These are phyloP conservation scores for Mayetiola destructor DNA, from an alignment of 2,888 invertebrate genomes.

Conservation along the genomic window DNA sequence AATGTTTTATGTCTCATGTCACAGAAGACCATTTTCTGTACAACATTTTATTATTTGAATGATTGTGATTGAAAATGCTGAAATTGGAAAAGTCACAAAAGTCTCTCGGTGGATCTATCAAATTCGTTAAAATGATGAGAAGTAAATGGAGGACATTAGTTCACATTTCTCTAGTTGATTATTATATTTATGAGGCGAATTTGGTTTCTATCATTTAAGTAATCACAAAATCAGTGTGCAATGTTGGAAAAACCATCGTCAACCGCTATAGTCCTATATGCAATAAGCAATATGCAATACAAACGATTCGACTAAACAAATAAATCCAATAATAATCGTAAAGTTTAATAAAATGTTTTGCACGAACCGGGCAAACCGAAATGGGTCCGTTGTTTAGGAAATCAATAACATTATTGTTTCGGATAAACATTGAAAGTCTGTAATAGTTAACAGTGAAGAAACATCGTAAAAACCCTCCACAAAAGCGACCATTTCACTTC, in stretches of 20 bases:
- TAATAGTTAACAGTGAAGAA: conserved; percentile 5
- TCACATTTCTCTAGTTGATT: not conserved
- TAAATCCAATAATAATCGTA: conserved; percentile 12
- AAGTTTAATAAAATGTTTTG: conserved; percentile 10
- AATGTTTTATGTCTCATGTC: not conserved
- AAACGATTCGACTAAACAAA: no score
- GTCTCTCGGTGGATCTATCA: conserved; percentile 5
- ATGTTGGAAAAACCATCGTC: not conserved
- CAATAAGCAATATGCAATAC: not conserved
- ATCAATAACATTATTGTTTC: conserved; percentile 8
- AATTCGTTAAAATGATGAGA: not conserved
- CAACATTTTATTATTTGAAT: not conserved
- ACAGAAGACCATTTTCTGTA: not conserved
- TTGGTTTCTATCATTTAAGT: no score
- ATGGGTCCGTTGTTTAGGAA: not conserved
- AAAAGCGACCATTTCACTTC: no score
- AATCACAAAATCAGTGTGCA: not conserved
- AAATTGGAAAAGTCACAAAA: not conserved
- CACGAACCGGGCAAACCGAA: not conserved
- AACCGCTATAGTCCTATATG: not conserved
- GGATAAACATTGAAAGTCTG: not conserved
- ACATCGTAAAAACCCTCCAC: not conserved
- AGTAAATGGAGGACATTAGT: conserved; percentile 3
- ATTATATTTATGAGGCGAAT: not conserved
- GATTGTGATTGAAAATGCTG: not conserved